Base-by-base conservation (phyloP, 1,140 invertebrate species). In the Macrobrachium rosenbergii region DNA sequence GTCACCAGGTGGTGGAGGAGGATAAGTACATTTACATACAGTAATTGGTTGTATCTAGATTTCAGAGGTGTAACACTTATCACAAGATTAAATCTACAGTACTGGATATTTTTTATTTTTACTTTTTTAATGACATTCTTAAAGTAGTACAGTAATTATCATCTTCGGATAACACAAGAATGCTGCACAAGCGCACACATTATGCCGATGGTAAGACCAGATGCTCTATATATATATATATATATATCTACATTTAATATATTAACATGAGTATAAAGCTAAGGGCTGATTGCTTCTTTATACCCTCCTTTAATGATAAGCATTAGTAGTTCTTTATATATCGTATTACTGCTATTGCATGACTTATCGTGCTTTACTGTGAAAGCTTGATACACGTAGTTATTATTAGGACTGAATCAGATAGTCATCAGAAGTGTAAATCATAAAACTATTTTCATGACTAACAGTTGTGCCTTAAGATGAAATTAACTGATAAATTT, bases 191-290 rank as follows among this genome's bases (percentile, higher is more conserved):
- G 82, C 82, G 82, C 72, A 83, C 82, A 72, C 37, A 43, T 63
- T 69, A 75, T 58, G 82, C 82, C 82, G 82, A 83, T 83, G 82
- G 82, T 83, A 72, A 83, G 82, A 83, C 82, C 82, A 83, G 82
- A 75, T 62, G n/a, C 58, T 62, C 52, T 73, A 82, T 43, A 82
- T 16, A 43, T 23, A 69, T 45, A 21, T 37, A 16, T 37, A 37
- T 37, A 37, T 37, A 37, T 37, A 1, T 37, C 1, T 37, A 37
- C 28, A 37, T 37, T 37, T 37, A 37, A 37, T 37, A 72, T 37
- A 72, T 72, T 37, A 72, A 28, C 67, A 23, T 16, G 37, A 72
- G 37, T 28, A 23, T 28, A 72, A 72, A 72, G 67, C 67, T 72
- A 72, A 72, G 67, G 67, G 67, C 67, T 72, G 67, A 72, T 28